Base-by-base conservation (phyloP, 2,888 invertebrate species). In the Smittia aterrima region DNA sequence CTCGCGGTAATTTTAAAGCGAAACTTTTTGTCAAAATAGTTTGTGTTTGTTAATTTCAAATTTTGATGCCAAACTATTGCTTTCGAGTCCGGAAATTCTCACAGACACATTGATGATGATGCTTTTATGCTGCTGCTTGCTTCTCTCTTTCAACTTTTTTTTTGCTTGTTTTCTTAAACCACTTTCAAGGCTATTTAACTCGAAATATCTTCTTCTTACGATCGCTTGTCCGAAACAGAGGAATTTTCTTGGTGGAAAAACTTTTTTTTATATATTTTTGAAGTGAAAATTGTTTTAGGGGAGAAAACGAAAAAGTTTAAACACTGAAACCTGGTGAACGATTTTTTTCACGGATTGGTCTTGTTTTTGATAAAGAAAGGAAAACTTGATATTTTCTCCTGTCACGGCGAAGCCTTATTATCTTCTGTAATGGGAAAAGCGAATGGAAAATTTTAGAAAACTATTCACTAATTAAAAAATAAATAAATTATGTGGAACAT, bases 101-200 rank as follows among this genome's bases (percentile, higher is more conserved):
- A 71, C 70, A 53, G 70, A 71, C 54, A 71, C 70, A 71, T 71
- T 18, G 27, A 54, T 27, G 53, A 27, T 40, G 27, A 18, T 62
- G n/a, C n/a, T 24, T 38, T 22, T 20, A 3, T 40, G 66, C 66
- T 66, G 66, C 66, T 66, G 27, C 66, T 62, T 41, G 40, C 13
- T 47, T 68, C 40, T 66, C 6, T 41, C 7, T 13, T 47, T 22
- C 16, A 64, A 64, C 66, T 38, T 38, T 66, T 58, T 67, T 66
- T 66, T 68, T 24, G 24, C 68, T 68, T 58, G 22, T 58, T 58
- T 58, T 58, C 58, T 47, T 47, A 58, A 58, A 58, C 58, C 58
- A 58, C 58, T 58, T 68, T 68, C 68, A 68, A 68, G 68, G 68
- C 68, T 68, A 41, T 68, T 68, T 47, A 20, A 11, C 58, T 58